Evolutionary conservation across 2,797 vertebrate genomes (phyloP).

Genomic region (Staurois parvus): DNA sequence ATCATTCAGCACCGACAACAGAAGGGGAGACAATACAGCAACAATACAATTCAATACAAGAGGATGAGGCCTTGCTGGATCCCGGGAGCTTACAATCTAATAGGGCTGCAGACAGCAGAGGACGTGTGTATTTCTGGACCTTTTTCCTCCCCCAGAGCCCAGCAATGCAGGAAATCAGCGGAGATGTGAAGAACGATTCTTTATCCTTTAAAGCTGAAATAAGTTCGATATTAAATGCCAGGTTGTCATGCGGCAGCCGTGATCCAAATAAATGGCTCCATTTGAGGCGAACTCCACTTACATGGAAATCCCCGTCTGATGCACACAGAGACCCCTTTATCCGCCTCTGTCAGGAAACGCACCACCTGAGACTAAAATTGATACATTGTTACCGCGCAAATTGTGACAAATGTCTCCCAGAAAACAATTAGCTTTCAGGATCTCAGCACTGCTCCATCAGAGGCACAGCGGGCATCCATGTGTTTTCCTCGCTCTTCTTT

Average conservation of each 20-base stretch:
- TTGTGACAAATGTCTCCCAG: conserved; percentile 3
- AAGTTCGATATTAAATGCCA: not conserved
- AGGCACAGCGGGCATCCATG: not conserved
- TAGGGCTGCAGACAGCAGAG: too few relatives aligned
- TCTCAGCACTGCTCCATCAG: not conserved
- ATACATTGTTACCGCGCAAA: not conserved
- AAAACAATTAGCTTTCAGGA: conserved; percentile 2
- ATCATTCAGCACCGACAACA: too few relatives aligned
- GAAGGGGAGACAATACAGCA: too few relatives aligned
- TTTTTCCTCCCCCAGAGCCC: too few relatives aligned
- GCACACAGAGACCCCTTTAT: not conserved
- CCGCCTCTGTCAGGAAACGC: not conserved
- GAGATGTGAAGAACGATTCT: too few relatives aligned
- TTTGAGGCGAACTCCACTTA: not conserved
- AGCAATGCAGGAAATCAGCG: too few relatives aligned
- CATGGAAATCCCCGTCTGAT: not conserved
- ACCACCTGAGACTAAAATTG: too few relatives aligned
- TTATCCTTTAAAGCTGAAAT: too few relatives aligned
- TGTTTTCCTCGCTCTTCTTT: not conserved
- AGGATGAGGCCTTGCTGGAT: too few relatives aligned
- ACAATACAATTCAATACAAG: too few relatives aligned
- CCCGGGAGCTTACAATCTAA: too few relatives aligned
- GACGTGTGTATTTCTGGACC: too few relatives aligned
- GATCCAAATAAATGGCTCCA: conserved; percentile 26
- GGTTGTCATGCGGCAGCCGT: not conserved